Base-by-base conservation (phyloP, 2,113 vertebrate species). In the Protobothrops mucrosquamatus region DNA sequence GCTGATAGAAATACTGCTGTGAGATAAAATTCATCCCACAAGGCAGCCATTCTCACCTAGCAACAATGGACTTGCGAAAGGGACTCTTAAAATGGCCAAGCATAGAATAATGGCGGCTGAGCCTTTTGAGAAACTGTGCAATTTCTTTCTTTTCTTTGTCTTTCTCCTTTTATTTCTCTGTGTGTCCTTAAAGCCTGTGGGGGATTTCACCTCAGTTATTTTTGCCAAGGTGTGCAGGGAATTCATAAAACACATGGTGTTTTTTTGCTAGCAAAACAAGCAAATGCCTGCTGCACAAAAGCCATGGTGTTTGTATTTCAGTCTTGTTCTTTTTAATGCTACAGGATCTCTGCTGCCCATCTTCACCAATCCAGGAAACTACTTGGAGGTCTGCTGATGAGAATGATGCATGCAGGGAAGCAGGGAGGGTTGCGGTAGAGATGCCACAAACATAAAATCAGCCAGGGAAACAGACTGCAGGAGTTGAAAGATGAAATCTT, bases 381-480 rank as follows among this genome's bases (percentile, higher is more conserved):
- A 94, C 95, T 94, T 74, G 88, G 46, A 61, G 95, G 23, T 94
- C 94, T 96, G 94, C 95, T 96, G 94, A 85, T 95, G 52, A 90
- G 93, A 96, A 94, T 96, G 92, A 93, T 0, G 0, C 90, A 81
- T 0, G 7, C 3, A 43, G 34, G 74, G 34, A 81, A 39, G 6
- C 15, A 9, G 74, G n/a, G 34, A 69, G 29, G 11, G n/a, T 69
- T 39, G 74, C 5, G 18, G 94, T 87, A 57, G 2, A 15, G 5
- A 48, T n/a, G 3, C 94, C 85, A 91, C 74, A 92, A 93, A 88
- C 93, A 92, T 52, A 59, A 59, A 23, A 93, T 85, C 92, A 94
- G 85, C 74, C 90, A 96, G 74, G 95, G 59, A 96, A 91, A 95
- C 61, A 22, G 87, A 43, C 34, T 10, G 0, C 74, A 81, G 74